Evolutionary conservation across 2,113 vertebrate genomes (phyloP).

Genomic region (Oncorhynchus kisutch): DNA sequence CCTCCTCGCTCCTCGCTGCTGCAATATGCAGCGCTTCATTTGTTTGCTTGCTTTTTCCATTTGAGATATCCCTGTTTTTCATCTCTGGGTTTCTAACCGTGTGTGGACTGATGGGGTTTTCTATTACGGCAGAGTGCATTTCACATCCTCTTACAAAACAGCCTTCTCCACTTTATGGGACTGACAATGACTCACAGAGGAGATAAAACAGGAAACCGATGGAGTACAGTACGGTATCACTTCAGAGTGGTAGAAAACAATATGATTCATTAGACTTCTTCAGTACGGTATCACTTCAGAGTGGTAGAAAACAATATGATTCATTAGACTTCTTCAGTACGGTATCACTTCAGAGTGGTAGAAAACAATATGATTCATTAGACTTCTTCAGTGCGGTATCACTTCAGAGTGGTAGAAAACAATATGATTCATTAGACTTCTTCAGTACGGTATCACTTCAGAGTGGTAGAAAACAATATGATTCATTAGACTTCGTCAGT

Average conservation of each 20-base stretch:
- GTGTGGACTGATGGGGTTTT: conserved; percentile 14
- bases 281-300: too few species aligned
- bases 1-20: not conserved
- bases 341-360: too few species aligned
- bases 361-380: too few species aligned
- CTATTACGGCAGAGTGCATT: not conserved
- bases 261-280: too few species aligned
- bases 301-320: not conserved
- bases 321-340: not conserved
- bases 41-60: conserved; percentile 34
- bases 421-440: too few species aligned
- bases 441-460: too few species aligned
- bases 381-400: too few species aligned
- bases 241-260: not conserved
- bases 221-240: not conserved
- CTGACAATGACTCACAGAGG: not conserved
- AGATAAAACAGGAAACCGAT: not conserved
- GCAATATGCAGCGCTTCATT: conserved; percentile 37
- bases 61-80: not conserved
- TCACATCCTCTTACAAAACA: not conserved
- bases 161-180: not conserved
- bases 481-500: too few species aligned
- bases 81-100: conserved; percentile 14
- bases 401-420: too few species aligned
- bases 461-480: too few species aligned